Base-by-base conservation (phyloP, 2,888 invertebrate genomes). In the Pseudoips prasinana region DNA sequence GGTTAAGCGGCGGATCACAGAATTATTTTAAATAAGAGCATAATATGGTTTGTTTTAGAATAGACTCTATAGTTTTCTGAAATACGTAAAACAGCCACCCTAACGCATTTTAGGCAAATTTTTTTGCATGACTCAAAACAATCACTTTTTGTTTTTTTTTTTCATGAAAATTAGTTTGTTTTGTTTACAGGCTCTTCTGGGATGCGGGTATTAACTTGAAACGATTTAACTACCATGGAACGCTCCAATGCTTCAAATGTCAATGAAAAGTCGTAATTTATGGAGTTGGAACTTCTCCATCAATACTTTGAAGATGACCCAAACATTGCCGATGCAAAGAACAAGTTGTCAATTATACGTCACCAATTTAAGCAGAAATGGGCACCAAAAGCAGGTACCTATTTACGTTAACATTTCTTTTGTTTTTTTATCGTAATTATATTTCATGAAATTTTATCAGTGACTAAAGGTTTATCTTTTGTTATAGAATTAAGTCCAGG, bases 311-410 rank as follows among this genome's bases (percentile, higher is more conserved):
- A 35, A 40, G 26, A 35, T 29, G 35, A 35, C 18, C 10, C 10
- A 8, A 35, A 35, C 17, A 22, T 37, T 36, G 32, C 29, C 17
- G 28, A 33, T 27, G 30, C 11, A 33, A 41, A 41, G 28, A 37
- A 42, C 18, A 37, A 42, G 11, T 25, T 41, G 25, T 25, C 38
- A 17, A 34, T 35, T 22, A 29, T 33, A 22, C 22, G 25, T 22
- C 39, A 40, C 19, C 22, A 38, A 25, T 31, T 44, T 11, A 36
- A 47, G 25, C 32, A 32, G 25, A 47, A 36, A 36, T 40, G 39
- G 14, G 2, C 14, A 19, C 33, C 32, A 10, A 29, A 26, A 29
- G 17, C 38, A 38, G 38, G 38, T 32, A 14, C 14, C 14, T 14
- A 14, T 14, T 14, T 14, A 14, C 3, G 14, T 29, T 22, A 29